A percentile compares a stretch with the other conserved stretches of the same genome.
Conservation (phyloP, 1,140 invertebrate genomes). For the Fopius arisanus region DNA sequence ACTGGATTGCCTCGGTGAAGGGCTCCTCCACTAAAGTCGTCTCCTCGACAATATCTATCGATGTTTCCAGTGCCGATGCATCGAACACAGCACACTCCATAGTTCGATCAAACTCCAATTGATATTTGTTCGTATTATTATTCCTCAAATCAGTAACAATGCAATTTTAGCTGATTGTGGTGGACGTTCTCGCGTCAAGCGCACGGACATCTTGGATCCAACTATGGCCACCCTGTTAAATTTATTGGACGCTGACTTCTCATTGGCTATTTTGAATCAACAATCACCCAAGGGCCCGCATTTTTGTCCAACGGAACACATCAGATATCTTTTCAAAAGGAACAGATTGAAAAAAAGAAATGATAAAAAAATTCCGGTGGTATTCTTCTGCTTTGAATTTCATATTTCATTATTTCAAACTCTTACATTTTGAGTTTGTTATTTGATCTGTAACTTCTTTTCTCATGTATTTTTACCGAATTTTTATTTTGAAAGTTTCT, state of each 20-base stretch:
- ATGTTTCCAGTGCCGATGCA: background rate
- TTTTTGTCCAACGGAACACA: no score
- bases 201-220: conserved; percentile 24
- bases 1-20: background rate
- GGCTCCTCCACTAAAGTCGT: background rate
- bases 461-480: no score
- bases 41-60: background rate
- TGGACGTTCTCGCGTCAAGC: conserved; percentile 19
- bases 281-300: no score
- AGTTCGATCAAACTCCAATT: background rate
- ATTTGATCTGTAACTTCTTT: no score
- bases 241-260: background rate
- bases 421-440: no score
- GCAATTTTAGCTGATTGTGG: background rate
- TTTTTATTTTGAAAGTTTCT: no score
- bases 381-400: no score
- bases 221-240: conserved; percentile 5
- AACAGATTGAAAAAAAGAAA: no score
- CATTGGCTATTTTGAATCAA: background rate
- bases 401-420: no score
- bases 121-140: background rate
- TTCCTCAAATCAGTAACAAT: background rate
- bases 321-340: no score
- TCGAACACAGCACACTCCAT: background rate
- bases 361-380: no score